These are phyloP conservation scores for Oscheius sp. DNA, from an alignment of 1,140 invertebrate genomes.

Conservation along the genomic window DNA sequence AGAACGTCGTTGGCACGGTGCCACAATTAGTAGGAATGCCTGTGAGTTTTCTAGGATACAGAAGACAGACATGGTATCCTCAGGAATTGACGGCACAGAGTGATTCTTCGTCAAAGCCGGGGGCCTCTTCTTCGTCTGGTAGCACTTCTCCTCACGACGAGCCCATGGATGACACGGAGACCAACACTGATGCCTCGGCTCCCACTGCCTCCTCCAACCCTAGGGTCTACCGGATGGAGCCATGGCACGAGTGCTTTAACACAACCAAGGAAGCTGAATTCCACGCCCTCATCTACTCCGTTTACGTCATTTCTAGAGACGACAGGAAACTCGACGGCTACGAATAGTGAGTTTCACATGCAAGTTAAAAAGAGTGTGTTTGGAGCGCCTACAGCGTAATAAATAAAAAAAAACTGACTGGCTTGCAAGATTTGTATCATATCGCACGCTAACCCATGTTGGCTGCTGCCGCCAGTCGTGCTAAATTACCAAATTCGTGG, in stretches of 20 bases:
- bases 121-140: neutral
- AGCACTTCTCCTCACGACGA: neutral
- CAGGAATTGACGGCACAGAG: neutral
- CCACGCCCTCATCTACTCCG: constrained; percentile 26
- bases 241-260: constrained; percentile 22
- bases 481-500: too few species aligned
- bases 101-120: neutral
- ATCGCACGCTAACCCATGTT: too few species aligned
- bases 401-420: neutral
- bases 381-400: neutral
- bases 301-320: constrained; percentile 19
- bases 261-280: constrained; percentile 10
- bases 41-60: neutral
- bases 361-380: too few species aligned
- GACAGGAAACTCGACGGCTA: constrained; percentile 24
- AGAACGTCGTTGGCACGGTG: neutral
- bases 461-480: too few species aligned
- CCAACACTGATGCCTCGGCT: neutral
- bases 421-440: too few species aligned
- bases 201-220: neutral
- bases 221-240: neutral
- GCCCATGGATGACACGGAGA: neutral
- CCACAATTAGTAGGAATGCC: neutral
- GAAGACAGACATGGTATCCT: neutral
- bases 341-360: constrained; percentile 9